Base-by-base conservation (phyloP, 1,140 invertebrate genomes). In the Steinernema khuongi region DNA sequence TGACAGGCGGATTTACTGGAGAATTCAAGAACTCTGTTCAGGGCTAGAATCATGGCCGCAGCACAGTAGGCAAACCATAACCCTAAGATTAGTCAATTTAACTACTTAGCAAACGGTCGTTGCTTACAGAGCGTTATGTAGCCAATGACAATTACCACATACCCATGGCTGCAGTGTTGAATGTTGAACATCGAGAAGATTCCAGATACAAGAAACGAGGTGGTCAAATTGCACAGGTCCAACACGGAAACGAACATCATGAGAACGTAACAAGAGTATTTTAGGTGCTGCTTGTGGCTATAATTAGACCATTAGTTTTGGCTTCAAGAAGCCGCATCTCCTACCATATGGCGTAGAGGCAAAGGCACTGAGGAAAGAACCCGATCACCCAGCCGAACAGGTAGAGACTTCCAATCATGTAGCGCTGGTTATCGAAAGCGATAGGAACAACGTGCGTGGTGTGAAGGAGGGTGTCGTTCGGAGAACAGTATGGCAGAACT, bases 41-140 rank as follows among this genome's bases (percentile, higher is more conserved):
- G 50, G 7, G 50, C 50, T 4, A 60, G 19, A 26, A 60, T 26
- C 50, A 60, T 60, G 14, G 50, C 50, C 11, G 50, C 50, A 17
- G 50, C 50, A 22, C 50, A 60, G 50, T 60, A 60, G 22, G 50
- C 50, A 60, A 60, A 60, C 50, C 50, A 60, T 7, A 60, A 2
- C 50, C 7, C 50, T 60, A 60, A 60, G 26, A 26, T 22, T n/a
- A n/a, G 2, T 22, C 4, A 17, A 60, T 14, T 14, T 17, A 26
- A 17, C 50, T 7, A n/a, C 22, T 22, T 17, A 60, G 7, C 26
- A n/a, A 22, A 26, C 4, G 22, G 11, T 22, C 26, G 14, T 7
- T 7, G 19, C 50, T 60, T 60, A 60, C 50, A 14, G 19, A 60
- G 50, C 14, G 50, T 60, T 7, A 60, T 14, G 19, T 60, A 60